Base-by-base conservation (phyloP, 2,113 vertebrate species). In the Dendropsophus ebraccatus region DNA sequence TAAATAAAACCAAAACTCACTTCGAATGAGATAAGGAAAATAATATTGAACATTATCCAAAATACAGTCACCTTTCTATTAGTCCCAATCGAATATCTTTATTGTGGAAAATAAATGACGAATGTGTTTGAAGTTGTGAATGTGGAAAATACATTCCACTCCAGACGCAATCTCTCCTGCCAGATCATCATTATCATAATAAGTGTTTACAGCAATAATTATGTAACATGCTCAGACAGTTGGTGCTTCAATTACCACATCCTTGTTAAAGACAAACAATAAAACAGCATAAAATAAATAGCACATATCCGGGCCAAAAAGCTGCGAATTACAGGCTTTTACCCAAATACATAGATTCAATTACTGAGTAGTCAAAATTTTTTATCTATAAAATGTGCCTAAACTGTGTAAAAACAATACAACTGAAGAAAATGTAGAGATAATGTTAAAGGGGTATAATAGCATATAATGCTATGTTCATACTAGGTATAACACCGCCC, bases 121-220 rank as follows among this genome's bases (percentile, higher is more conserved):
- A 69, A 35, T 19, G n/a, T 62, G 58, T 28, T 28, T 62, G n/a
- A 25, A 62, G n/a, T n/a, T 69, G 30, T 19, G 32, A 35, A 37
- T 37, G 65, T 37, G 32, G 32, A 69, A 35, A 69, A 35, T 69
- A 69, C 65, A 19, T 69, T 35, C 5, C 32, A 19, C 16, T 69
- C 65, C 65, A 69, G 32, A 37, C 65, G 28, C 65, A 69, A 69
- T 69, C 65, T 35, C 32, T 69, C 30, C 19, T 69, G 65, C 65
- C 32, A 69, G 65, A 32, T 69, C n/a, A 70, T 70, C 19, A 70
- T 70, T 70, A 70, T 70, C 35, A 23, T 70, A 37, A 70, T 70
- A 70, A 70, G 32, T 37, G 67, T 70, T 70, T 41, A 70, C 9
- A 70, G 19, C 32, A 41, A 70, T 41, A 70, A 37, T 70, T 21